Base-by-base conservation (phyloP, 2,888 invertebrate genomes). In the Patella ulyssiponensis region DNA sequence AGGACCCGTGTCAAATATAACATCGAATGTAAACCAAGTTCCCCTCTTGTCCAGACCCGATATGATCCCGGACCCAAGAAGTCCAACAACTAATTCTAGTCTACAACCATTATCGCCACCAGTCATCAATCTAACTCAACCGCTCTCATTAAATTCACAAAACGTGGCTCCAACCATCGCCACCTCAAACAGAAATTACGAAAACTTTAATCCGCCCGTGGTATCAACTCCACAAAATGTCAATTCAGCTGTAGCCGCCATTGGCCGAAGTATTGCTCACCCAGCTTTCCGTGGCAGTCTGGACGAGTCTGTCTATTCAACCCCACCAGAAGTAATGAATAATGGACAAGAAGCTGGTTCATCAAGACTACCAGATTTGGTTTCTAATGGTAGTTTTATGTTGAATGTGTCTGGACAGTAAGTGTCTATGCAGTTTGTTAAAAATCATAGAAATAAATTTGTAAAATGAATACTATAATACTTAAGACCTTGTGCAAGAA, bases 231-330 rank as follows among this genome's bases (percentile, higher is more conserved):
- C 20, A 9, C 44, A 44, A 33, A 4, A 33, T 33, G 33, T 33
- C 33, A 33, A 33, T 33, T 33, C 33, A 44, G 14, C 64, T 2
- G 4, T 64, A 64, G 20, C 64, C 23, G 12, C 64, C 11, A 20
- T 23, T n/a, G 23, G 20, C 14, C 20, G 64, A 64, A 64, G 20
- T 23, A 64, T 64, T 23, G 64, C 64, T 14, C 64, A 64, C 14
- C 64, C 64, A 20, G 64, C 64, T 64, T 64, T 64, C 64, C 64
- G 64, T 64, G 64, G 20, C 23, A 64, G 64, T 64, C 20, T 64
- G 23, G 64, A 64, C 14, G 64, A 64, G 3, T 23, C 11, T 64
- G 23, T 20, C 64, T 64, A 5, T 64, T 20, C 14, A 64, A 20
- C 20, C 20, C 64, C 64, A 23, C 20, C 20, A 64, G 64, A 23